phyloP scores from a whole-genome alignment of 2,797 vertebrate species.

The Garrulus glandarius region DNA sequence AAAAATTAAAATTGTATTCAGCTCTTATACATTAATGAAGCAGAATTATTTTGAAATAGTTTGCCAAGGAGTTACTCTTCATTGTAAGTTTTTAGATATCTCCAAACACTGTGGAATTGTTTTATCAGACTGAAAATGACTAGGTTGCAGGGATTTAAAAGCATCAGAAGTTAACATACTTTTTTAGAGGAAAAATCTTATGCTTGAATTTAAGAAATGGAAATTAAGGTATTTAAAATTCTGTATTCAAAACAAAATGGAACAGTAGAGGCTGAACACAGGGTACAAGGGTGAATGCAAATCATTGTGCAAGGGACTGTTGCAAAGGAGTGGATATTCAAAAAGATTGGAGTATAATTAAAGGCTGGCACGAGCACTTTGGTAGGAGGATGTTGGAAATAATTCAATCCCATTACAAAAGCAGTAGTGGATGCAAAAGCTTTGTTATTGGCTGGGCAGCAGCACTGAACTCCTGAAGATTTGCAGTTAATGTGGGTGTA shows the following conservation, averaged over 20 bases:
- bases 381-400: not conserved
- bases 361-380: not conserved
- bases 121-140: not conserved
- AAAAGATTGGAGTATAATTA: constrained; percentile 20
- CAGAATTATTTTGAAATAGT: not conserved
- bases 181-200: not conserved
- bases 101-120: not conserved
- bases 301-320: not conserved
- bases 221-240: not conserved
- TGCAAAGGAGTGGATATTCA: not conserved
- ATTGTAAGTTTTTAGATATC: not conserved
- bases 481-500: constrained; percentile 1
- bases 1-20: not conserved
- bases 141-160: not conserved
- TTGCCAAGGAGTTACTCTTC: not conserved
- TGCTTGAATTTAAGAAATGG: not conserved
- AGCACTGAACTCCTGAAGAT: not conserved
- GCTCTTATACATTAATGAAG: not conserved
- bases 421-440: not conserved
- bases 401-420: constrained; percentile 29
- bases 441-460: not conserved
- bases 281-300: not conserved
- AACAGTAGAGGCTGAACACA: not conserved
- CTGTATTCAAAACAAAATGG: not conserved
- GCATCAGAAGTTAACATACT: not conserved